Conservation (phyloP, 2,888 invertebrate genomes). For the Zaprionus obscuricornis region DNA sequence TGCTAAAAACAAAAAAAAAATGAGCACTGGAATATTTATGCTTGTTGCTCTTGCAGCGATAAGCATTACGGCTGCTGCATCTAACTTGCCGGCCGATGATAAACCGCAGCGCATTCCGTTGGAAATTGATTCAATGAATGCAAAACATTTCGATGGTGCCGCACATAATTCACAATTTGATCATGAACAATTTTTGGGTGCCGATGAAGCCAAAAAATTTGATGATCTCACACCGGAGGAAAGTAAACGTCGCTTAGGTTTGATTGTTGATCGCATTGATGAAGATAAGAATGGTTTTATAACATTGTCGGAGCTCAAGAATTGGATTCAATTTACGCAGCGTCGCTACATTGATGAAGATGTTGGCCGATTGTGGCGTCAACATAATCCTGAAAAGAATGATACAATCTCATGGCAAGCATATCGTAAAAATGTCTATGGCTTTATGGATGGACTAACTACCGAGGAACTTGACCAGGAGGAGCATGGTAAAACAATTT, state of each 20-base stretch:
- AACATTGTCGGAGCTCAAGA: slow-evolving; percentile 93
- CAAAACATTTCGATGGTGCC: slow-evolving; percentile 89
- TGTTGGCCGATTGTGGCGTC: slow-evolving; percentile 96
- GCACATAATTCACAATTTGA: slow-evolving; percentile 96
- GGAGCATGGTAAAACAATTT: slow-evolving; percentile 85
- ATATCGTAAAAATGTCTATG: slow-evolving; percentile 91
- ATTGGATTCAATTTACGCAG: slow-evolving; percentile 98
- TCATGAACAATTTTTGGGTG: slow-evolving; percentile 98
- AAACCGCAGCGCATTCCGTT: slow-evolving; percentile 86
- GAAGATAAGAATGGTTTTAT: slow-evolving; percentile 92
- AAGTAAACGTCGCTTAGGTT: slow-evolving; percentile 93
- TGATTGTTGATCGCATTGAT: slow-evolving; percentile 97
- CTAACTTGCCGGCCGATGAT: slow-evolving; percentile 83
- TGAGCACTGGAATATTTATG: slow-evolving; percentile 27
- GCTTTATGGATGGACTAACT: slow-evolving; percentile 92
- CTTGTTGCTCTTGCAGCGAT: slow-evolving; percentile 51
- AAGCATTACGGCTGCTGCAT: slow-evolving; percentile 41
- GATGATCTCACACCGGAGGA: slow-evolving; percentile 97
- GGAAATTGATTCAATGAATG: slow-evolving; percentile 89
- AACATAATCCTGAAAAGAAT: slow-evolving; percentile 91
- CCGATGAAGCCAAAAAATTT: slow-evolving; percentile 95
- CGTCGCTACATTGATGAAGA: slow-evolving; percentile 96
- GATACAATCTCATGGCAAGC: slow-evolving; percentile 92
- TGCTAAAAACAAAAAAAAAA: slow-evolving; percentile 3
- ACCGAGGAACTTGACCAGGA: slow-evolving; percentile 87